phyloP scores from a whole-genome alignment of 1,140 invertebrate species.

The Magallana gigas region DNA sequence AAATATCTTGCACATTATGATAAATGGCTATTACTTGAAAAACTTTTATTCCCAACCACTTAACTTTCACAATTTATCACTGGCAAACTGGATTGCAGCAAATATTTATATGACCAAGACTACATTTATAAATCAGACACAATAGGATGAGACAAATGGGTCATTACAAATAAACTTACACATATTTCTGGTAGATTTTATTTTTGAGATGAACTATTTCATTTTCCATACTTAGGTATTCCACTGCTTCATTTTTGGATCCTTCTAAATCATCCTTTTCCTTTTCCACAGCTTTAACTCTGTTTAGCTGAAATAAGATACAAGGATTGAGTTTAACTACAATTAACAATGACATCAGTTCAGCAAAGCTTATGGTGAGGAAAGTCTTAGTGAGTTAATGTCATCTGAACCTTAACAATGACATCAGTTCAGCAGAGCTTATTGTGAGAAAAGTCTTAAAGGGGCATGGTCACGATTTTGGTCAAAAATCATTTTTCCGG shows the following conservation, averaged over 20 bases:
- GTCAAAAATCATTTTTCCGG: too few relatives aligned
- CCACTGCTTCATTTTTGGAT: slow-evolving; percentile 92
- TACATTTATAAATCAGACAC: background rate
- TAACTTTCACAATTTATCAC: background rate
- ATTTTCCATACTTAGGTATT: slow-evolving; percentile 90
- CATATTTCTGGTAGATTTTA: slow-evolving; percentile 83
- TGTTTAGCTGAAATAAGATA: slow-evolving; percentile 83
- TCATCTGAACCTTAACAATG: background rate
- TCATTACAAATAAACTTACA: slow-evolving; percentile 69
- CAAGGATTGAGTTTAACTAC: too few relatives aligned
- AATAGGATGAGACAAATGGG: background rate
- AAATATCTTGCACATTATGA: too few relatives aligned
- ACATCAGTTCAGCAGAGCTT: too few relatives aligned
- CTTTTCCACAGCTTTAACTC: slow-evolving; percentile 92
- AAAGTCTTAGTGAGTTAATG: background rate
- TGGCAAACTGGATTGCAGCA: background rate
- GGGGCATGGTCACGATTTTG: too few relatives aligned
- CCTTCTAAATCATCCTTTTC: slow-evolving; percentile 92
- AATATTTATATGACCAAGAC: background rate
- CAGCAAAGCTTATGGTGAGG: too few relatives aligned
- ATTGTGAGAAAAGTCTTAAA: too few relatives aligned
- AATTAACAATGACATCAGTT: too few relatives aligned
- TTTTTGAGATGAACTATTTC: slow-evolving; percentile 85
- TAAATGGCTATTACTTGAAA: too few relatives aligned
- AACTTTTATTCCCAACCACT: too few relatives aligned